Conservation (phyloP, 2,113 vertebrate species). For the crab-eating macaque (Macaca fascicularis) region T2T-MFA8v1.1 NC_088394.1:80771501-80772000, state of each 20-base stretch:
- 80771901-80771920: too few species aligned
- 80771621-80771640: accelerated
- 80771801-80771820: accelerated
- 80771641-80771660: neutral
- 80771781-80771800: neutral
- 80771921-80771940: neutral
- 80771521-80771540: neutral
- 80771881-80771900: neutral
- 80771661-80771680: accelerated
- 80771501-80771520: neutral
- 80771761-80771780: neutral
- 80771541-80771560: accelerated
- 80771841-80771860: accelerated
- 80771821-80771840: neutral
- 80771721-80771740: accelerated
- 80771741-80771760: neutral
- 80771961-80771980: accelerated
- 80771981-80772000: too few species aligned
- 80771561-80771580: neutral
- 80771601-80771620: accelerated
- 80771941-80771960: accelerated
- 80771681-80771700: neutral
- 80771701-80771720: accelerated
- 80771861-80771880: neutral
- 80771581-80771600: accelerated